phyloP scores from a whole-genome alignment of 1,140 invertebrate genomes.

The Calosoma granatense region DNA sequence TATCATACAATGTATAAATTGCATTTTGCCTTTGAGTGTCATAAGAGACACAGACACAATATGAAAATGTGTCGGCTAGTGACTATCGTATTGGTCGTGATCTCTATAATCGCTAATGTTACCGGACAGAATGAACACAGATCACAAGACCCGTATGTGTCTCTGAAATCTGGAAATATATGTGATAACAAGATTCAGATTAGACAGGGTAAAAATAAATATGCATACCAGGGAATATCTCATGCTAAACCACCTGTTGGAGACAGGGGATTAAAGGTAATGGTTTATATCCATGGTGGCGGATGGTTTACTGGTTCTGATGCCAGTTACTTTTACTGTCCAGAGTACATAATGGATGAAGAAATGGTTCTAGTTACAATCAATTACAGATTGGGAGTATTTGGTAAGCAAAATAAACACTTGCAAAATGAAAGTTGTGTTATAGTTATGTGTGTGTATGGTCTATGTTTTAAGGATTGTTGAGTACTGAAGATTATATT shows the following conservation, averaged over 20 bases:
- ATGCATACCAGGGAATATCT: constrained; percentile 22
- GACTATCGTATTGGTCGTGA: no score
- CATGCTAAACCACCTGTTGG: constrained; percentile 24
- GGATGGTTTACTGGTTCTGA: constrained; percentile 41
- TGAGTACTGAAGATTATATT: constrained; percentile 29
- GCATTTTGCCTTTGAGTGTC: not conserved
- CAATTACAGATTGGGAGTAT: constrained; percentile 50
- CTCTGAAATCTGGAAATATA: constrained; percentile 16
- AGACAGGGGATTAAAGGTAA: constrained; percentile 30
- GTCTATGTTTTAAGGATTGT: constrained; percentile 26
- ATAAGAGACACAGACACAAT: no score
- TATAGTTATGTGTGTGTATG: constrained; percentile 21
- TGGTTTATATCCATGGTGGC: constrained; percentile 51
- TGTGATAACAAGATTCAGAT: constrained; percentile 16
- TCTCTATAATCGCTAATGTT: no score
- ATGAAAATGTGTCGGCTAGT: no score
- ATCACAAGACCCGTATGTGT: not conserved
- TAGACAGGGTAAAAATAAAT: constrained; percentile 17
- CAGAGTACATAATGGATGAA: constrained; percentile 50
- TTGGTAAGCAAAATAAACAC: no score
- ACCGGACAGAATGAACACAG: no score
- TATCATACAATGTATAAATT: not conserved
- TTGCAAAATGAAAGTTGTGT: no score
- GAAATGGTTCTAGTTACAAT: constrained; percentile 53
- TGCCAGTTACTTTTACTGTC: constrained; percentile 37